phyloP scores from a whole-genome alignment of 2,113 vertebrate species.

The Grammomys dolichurus region DNA sequence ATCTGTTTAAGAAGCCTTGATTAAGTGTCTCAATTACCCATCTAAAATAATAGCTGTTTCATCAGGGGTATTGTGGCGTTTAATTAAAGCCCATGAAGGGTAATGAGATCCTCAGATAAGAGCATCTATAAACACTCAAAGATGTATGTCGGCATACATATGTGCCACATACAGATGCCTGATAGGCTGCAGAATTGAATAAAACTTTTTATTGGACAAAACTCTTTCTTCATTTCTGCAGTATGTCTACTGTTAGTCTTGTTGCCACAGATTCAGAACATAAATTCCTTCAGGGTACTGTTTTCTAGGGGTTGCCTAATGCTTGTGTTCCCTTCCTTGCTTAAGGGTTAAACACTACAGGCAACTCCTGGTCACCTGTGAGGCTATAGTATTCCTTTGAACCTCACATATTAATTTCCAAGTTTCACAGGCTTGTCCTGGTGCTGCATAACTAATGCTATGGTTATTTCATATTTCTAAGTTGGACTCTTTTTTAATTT shows the following conservation, averaged over 20 bases:
- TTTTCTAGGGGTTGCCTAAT: conserved; percentile 22
- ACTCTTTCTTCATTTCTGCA: conserved; percentile 6
- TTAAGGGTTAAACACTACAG: neutral
- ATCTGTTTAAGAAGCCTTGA: conserved; percentile 64
- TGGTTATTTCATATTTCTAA: neutral
- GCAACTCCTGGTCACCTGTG: neutral
- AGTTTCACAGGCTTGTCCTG: neutral
- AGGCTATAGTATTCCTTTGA: neutral
- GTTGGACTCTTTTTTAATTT: neutral
- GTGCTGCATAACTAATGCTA: neutral
- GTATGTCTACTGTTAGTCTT: neutral
- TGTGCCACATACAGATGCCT: neutral
- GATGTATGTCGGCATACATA: conserved; percentile 5
- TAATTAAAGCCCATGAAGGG: conserved; percentile 74
- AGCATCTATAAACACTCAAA: conserved; percentile 59
- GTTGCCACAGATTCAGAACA: neutral
- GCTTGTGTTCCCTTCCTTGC: neutral
- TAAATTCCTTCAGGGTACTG: neutral
- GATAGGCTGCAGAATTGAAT: neutral
- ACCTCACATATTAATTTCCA: neutral
- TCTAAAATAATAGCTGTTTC: conserved; percentile 76
- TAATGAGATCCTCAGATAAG: conserved; percentile 80
- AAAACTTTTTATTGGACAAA: neutral
- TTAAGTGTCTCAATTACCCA: conserved; percentile 75
- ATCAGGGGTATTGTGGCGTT: conserved; percentile 55